Percentiles rank a stretch among this genome's conserved stretches.
Conservation (phyloP, 2,797 vertebrate genomes). For the Gouania willdenowi region DNA sequence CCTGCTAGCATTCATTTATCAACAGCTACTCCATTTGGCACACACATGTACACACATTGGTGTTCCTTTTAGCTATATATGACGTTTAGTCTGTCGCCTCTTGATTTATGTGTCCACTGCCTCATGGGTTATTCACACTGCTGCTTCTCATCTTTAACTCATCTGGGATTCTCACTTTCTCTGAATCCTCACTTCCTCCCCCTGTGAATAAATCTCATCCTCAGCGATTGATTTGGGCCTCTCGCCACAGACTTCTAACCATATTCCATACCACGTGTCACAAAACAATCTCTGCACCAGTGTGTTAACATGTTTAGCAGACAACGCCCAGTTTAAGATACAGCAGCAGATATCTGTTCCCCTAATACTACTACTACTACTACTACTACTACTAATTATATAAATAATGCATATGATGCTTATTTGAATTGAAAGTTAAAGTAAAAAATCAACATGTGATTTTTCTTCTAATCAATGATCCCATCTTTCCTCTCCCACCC, state of each 20-base stretch:
- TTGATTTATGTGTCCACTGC: slow-evolving; percentile 23
- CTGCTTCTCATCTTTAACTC: slow-evolving; percentile 12
- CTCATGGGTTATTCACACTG: slow-evolving; percentile 46
- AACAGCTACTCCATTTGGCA: not conserved
- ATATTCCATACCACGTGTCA: slow-evolving; percentile 1
- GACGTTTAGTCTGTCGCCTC: not conserved
- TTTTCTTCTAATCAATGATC: not conserved
- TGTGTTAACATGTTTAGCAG: not conserved
- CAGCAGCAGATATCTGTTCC: not conserved
- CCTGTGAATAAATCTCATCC: slow-evolving; percentile 1
- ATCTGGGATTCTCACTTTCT: slow-evolving; percentile 17
- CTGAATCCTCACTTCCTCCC: not conserved
- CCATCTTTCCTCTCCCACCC: not conserved
- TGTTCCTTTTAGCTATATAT: not conserved
- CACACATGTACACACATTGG: not conserved
- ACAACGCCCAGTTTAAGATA: slow-evolving; percentile 4
- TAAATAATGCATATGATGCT: not conserved
- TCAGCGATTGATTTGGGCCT: slow-evolving; percentile 3
- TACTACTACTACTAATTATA: too few species aligned
- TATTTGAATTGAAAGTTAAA: not conserved
- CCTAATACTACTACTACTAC: too few species aligned
- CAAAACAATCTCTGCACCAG: slow-evolving; percentile 1
- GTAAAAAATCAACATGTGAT: not conserved
- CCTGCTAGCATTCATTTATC: slow-evolving; percentile 10
- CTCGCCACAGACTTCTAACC: slow-evolving; percentile 1